Base-by-base conservation (phyloP, 2,113 vertebrate species). In the Empidonax alnorum region DNA sequence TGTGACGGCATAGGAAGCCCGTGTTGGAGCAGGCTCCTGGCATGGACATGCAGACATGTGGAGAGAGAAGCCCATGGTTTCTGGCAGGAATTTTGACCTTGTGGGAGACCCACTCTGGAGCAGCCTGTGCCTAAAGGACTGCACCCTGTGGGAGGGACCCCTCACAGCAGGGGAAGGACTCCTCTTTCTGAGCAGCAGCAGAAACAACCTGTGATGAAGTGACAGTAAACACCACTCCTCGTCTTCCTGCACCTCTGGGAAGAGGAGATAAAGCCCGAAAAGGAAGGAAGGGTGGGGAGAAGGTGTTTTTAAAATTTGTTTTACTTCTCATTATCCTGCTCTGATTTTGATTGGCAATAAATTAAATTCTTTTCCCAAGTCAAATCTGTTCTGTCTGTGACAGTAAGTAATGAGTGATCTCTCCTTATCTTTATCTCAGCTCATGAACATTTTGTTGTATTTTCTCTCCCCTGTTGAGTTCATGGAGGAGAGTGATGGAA, bases 151-250 rank as follows among this genome's bases (percentile, higher is more conserved):
- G 39, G 6, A 47, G 22, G 20, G 78, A 53, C 10, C 6, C 7
- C 8, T 25, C 0, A 0, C 24, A 61, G 24, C 10, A 61, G 10
- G 12, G 9, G 12, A 61, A 18, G 39, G 20, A 53, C 5, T 61
- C n/a, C 13, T 75, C 7, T 53, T n/a, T 20, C 24, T 24, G 16
- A 47, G 17, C 28, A 61, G 16, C 0, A 0, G 3, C 23, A 67
- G 28, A 17, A 74, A 8, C 6, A 31, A 39, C 0, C 0, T 59
- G 28, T n/a, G 17, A n/a, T 39, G 13, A n/a, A 41, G 3, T 31
- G 13, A n/a, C 8, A 10, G 20, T 22, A 53, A n/a, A 3, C 7
- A 16, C 4, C 19, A 53, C 17, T 68, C 1, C 16, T 4, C 14
- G 1, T 39, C 10, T 75, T 39, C 7, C 13, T n/a, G 16, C 3